These are phyloP conservation scores for Lacerta bilineata DNA, from an alignment of 2,797 vertebrate species.

Conservation along the genomic window DNA sequence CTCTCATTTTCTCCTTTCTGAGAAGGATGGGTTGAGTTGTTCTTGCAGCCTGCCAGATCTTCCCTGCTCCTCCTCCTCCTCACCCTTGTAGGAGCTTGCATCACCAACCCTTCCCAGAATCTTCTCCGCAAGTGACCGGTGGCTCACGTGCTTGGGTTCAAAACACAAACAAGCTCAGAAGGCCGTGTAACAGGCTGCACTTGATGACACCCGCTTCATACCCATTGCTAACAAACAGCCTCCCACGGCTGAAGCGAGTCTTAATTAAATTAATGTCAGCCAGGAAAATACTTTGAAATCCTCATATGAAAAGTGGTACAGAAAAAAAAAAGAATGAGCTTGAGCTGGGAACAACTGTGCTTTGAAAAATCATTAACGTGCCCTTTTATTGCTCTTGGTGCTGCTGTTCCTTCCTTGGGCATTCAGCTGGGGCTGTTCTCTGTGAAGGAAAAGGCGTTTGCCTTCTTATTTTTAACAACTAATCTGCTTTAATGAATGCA, in stretches of 20 bases:
- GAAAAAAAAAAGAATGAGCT: constrained; percentile 6
- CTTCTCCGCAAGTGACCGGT: background rate
- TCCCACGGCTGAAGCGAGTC: constrained; percentile 16
- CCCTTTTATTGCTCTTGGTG: background rate
- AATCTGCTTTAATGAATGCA: constrained; percentile 32
- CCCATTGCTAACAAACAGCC: background rate
- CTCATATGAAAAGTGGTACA: background rate
- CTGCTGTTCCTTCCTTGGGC: background rate
- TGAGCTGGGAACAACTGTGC: background rate
- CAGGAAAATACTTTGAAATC: constrained; percentile 33
- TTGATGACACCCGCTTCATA: background rate
- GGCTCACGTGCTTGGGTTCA: background rate
- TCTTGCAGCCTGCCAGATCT: background rate
- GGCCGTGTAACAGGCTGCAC: background rate
- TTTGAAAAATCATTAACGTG: background rate
- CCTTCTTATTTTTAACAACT: background rate
- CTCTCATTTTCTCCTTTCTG: background rate
- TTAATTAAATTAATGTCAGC: constrained; percentile 36
- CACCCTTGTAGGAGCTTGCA: background rate
- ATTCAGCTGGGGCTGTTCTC: background rate
- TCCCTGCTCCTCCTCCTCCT: background rate
- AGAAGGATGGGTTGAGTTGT: background rate
- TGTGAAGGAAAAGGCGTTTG: background rate
- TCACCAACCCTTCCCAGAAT: background rate
- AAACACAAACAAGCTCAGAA: background rate